These are phyloP conservation scores for Syngnathus typhle DNA, from an alignment of 2,113 vertebrate species.

Conservation along the genomic window DNA sequence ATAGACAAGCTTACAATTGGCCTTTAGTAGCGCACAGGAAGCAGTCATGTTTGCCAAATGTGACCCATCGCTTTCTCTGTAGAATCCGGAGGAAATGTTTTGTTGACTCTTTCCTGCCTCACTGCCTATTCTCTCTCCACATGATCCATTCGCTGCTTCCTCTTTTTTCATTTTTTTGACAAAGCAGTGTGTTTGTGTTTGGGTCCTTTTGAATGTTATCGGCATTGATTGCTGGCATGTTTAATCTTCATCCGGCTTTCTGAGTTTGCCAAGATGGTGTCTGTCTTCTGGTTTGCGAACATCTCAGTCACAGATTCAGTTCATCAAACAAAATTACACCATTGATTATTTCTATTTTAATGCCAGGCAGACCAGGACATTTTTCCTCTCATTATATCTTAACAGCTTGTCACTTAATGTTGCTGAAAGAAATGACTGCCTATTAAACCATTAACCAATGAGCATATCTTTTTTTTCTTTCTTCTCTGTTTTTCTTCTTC, in stretches of 20 bases:
- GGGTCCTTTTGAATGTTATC: slow-evolving; percentile 8
- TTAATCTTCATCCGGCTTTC: slow-evolving; percentile 22
- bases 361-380: neutral
- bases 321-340: too few relatives aligned
- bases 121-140: slow-evolving; percentile 36
- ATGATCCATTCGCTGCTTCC: slow-evolving; percentile 29
- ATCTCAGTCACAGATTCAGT: slow-evolving; percentile 4
- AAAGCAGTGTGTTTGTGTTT: slow-evolving; percentile 10
- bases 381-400: neutral
- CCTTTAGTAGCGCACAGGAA: neutral
- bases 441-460: slow-evolving; percentile 45
- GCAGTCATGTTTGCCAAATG: slow-evolving; percentile 30
- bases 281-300: slow-evolving; percentile 46
- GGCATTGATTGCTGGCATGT: slow-evolving; percentile 18
- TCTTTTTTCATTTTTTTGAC: slow-evolving; percentile 9
- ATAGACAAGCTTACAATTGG: neutral
- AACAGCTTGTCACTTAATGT: neutral
- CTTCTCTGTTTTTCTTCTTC: slow-evolving; percentile 50
- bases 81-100: slow-evolving; percentile 36
- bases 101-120: slow-evolving; percentile 34
- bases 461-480: slow-evolving; percentile 45
- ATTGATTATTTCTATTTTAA: too few relatives aligned
- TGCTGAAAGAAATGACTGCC: slow-evolving; percentile 9
- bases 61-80: slow-evolving; percentile 13
- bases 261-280: slow-evolving; percentile 41